These are phyloP conservation scores for Himalopsyche phryganea DNA, from an alignment of 1,140 invertebrate genomes.

Conservation along the genomic window DNA sequence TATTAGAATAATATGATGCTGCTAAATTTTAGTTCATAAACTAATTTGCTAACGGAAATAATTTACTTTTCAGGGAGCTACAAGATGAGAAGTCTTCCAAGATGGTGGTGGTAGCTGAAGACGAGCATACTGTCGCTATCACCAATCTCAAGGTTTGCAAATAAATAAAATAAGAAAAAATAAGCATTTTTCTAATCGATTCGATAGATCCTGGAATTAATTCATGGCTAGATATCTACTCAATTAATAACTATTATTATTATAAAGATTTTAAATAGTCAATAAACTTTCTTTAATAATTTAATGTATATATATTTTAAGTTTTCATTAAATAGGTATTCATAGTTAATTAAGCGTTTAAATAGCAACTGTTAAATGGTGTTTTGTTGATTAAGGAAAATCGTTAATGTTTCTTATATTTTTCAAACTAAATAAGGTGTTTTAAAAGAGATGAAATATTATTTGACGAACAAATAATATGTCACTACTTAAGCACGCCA, in stretches of 20 bases:
- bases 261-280: background rate
- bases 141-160: conserved; percentile 55
- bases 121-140: conserved; percentile 48
- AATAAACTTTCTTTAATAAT: background rate
- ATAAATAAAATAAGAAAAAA: background rate
- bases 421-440: too few relatives aligned
- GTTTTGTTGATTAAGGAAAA: too few relatives aligned
- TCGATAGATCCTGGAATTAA: background rate
- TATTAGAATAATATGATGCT: too few relatives aligned
- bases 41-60: too few relatives aligned
- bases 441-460: too few relatives aligned
- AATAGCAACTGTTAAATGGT: too few relatives aligned
- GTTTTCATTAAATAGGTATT: background rate
- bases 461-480: too few relatives aligned
- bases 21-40: too few relatives aligned
- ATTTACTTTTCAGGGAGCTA: conserved; percentile 38
- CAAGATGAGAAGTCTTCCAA: conserved; percentile 31
- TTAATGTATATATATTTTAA: background rate
- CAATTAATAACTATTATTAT: background rate
- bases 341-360: too few relatives aligned
- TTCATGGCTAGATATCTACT: background rate
- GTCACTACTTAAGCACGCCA: too few relatives aligned
- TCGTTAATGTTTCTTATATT: too few relatives aligned
- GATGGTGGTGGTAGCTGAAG: conserved; percentile 45
- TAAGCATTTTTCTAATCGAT: background rate